Base-by-base conservation (phyloP, 1,140 invertebrate genomes). In the Drosophila kepulauana region DNA sequence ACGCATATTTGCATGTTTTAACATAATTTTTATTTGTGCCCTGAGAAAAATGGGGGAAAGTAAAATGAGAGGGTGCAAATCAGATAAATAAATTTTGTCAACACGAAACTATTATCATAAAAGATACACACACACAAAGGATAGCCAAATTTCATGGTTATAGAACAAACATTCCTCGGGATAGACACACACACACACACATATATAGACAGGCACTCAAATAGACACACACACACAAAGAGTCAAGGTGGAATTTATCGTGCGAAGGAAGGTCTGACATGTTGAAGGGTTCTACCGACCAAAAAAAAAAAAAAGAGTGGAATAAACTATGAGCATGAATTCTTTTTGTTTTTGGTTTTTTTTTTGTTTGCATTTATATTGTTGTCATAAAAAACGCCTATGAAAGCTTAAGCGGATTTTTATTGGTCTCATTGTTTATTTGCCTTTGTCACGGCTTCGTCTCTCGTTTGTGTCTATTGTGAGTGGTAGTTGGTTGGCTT, bases 331-430 rank as follows among this genome's bases (percentile, higher is more conserved):
- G 57, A 46, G 62, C 65, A 66, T 57, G 73, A 79, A 82, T 81
- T 81, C 70, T 76, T 46, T 56, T 56, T 56, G n/a, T 41, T 64
- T 62, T 48, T 75, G 66, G 25, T 11, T 85, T 69, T 82, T 91
- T 91, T 85, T 69, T 82, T n/a, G n/a, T n/a, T 91, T 91, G 84
- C 88, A 91, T 91, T 91, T 91, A 88, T 91, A 91, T 91, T 91
- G 88, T 91, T 91, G 88, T 91, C 88, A 91, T 91, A 91, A 91
- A 91, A 91, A 91, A 91, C 88, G 88, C 88, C 88, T 91, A 91
- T 90, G 86, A 91, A 90, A 90, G 87, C 87, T 86, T 90, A 90
- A 90, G 86, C 87, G 86, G 79, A 90, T 90, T 90, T 90, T 90
- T 90, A 89, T 89, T 89, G 81, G 85, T 81, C 81, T 81, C 85